phyloP scores from a whole-genome alignment of 2,113 vertebrate species.

The Marmota monax region DNA sequence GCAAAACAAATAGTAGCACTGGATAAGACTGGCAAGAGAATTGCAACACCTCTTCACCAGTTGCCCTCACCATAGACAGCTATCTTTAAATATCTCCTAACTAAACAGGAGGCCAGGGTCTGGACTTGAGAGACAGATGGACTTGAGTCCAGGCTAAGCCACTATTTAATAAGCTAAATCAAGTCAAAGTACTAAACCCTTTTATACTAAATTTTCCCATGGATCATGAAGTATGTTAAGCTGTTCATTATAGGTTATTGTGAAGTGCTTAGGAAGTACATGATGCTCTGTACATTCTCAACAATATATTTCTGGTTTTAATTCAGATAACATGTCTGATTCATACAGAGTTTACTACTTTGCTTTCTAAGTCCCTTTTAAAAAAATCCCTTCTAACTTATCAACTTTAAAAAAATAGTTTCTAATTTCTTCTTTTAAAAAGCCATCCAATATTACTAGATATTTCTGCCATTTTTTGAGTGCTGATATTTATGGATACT shows the following conservation, averaged over 20 bases:
- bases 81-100: not conserved
- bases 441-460: not conserved
- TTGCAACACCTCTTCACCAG: not conserved
- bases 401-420: not conserved
- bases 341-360: not conserved
- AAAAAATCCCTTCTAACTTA: not conserved
- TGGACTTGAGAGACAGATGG: not conserved
- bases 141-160: not conserved
- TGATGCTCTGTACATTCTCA: not conserved
- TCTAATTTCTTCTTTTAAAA: not conserved
- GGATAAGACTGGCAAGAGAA: not conserved
- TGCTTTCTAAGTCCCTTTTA: not conserved
- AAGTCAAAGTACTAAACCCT: not conserved
- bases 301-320: not conserved
- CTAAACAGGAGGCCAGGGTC: not conserved
- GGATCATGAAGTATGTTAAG: not conserved
- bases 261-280: not conserved
- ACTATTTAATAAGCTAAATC: not conserved
- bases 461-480: not conserved
- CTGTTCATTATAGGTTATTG: not conserved
- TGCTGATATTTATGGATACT: not conserved
- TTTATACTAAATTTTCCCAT: not conserved
- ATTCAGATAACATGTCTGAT: not conserved
- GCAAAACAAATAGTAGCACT: not conserved
- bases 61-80: not conserved